These are phyloP conservation scores for Rhagologus leucostigma DNA, from an alignment of 2,113 vertebrate species.

Conservation along the genomic window DNA sequence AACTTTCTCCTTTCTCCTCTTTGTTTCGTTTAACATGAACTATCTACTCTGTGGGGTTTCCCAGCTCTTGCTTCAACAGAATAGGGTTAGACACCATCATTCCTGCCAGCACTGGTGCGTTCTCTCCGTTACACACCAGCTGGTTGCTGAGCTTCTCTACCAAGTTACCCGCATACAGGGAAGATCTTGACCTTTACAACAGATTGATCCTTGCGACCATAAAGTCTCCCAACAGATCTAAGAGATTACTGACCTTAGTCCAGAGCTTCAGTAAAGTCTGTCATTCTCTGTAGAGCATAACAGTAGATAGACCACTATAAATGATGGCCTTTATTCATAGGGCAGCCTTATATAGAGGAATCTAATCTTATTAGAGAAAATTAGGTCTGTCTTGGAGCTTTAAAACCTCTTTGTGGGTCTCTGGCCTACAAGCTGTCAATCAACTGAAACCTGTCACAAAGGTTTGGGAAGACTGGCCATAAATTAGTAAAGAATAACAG, in stretches of 20 bases:
- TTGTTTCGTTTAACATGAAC: background rate
- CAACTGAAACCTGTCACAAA: background rate
- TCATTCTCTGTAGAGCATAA: background rate
- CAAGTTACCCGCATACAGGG: background rate
- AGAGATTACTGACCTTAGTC: background rate
- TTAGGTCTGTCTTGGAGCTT: background rate
- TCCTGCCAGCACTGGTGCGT: background rate
- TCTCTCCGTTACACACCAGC: background rate
- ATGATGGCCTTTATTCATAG: background rate
- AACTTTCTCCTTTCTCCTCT: background rate
- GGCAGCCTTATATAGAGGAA: background rate
- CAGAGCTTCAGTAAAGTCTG: background rate
- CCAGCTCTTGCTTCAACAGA: background rate
- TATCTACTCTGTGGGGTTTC: background rate
- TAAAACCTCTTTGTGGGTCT: background rate
- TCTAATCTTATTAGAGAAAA: background rate
- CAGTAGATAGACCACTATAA: background rate
- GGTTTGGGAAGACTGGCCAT: background rate
- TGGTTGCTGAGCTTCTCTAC: background rate
- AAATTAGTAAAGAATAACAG: background rate
- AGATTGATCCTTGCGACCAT: background rate
- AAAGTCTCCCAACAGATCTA: background rate
- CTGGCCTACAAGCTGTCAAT: background rate
- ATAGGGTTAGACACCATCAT: background rate
- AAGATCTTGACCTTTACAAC: background rate